phyloP scores from a whole-genome alignment of 2,113 vertebrate species.

The Excalfactoria chinensis region DNA sequence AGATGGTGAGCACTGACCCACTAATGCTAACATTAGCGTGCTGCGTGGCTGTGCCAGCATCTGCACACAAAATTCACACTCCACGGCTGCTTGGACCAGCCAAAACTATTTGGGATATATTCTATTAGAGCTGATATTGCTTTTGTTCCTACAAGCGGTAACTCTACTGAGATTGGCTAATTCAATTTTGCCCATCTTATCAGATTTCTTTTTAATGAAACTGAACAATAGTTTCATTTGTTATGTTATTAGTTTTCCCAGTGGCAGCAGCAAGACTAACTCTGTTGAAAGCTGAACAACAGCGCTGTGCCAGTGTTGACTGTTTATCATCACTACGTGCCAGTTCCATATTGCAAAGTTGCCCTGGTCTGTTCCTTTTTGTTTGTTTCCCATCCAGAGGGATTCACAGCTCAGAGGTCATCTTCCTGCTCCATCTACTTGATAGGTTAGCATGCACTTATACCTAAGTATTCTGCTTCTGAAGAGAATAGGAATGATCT shows the following conservation, averaged over 20 bases:
- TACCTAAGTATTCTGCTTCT: background rate
- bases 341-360: conserved; percentile 51
- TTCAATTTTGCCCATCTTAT: conserved; percentile 82
- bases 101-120: conserved; percentile 72
- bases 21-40: conserved; percentile 60
- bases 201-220: conserved; percentile 85
- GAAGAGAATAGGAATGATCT: conserved; percentile 16
- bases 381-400: background rate
- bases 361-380: conserved; percentile 34
- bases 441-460: background rate
- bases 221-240: conserved; percentile 82
- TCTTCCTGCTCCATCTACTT: conserved; percentile 41
- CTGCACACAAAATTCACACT: conserved; percentile 30
- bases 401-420: conserved; percentile 14
- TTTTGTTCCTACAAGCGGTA: conserved; percentile 73
- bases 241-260: conserved; percentile 80
- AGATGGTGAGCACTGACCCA: conserved; percentile 51
- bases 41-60: conserved; percentile 43
- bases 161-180: conserved; percentile 79
- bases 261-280: conserved; percentile 68
- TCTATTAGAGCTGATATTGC: conserved; percentile 76
- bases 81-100: conserved; percentile 51
- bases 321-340: conserved; percentile 68
- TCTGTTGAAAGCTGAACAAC: conserved; percentile 51
- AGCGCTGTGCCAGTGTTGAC: conserved; percentile 54